phyloP scores from a whole-genome alignment of 2,113 vertebrate genomes.

The Ramphastos sulfuratus region DNA sequence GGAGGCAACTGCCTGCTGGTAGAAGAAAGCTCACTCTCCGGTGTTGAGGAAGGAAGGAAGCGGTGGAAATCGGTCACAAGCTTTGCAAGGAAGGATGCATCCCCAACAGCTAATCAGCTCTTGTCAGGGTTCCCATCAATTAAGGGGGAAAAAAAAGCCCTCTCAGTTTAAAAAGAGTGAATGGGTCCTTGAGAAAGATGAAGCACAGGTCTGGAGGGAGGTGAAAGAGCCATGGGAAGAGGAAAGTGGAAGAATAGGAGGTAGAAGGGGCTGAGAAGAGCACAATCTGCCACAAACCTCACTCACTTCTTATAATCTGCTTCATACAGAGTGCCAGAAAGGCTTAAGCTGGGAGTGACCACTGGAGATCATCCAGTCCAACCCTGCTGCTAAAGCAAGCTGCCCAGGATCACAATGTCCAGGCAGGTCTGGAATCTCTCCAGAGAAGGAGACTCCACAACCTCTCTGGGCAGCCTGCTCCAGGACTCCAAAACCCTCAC shows the following conservation, averaged over 20 bases:
- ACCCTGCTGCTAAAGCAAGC: background rate
- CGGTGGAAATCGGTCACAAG: background rate
- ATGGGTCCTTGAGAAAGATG: background rate
- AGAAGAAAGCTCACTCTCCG: background rate
- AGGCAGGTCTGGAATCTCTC: background rate
- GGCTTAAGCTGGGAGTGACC: background rate
- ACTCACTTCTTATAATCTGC: background rate
- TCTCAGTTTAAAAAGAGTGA: background rate
- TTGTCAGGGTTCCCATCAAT: slow-evolving; percentile 3
- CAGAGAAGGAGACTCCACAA: background rate
- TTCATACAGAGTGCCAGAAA: background rate
- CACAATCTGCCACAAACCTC: background rate
- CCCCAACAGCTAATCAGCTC: slow-evolving; percentile 4
- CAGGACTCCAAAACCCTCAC: too few relatives aligned
- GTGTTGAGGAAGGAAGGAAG: background rate
- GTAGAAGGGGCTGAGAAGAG: background rate
- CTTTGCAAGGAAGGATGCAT: background rate
- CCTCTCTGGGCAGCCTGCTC: too few relatives aligned
- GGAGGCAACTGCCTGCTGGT: background rate
- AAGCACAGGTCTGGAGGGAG: background rate
- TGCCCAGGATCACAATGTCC: background rate
- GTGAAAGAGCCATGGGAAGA: background rate
- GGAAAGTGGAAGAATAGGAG: background rate
- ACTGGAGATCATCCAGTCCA: background rate
- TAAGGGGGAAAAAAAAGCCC: background rate